A percentile compares a stretch with the other conserved stretches of the same genome.
phyloP scores from a whole-genome alignment of 2,113 vertebrate species.

The Odocoileus virginianus region DNA sequence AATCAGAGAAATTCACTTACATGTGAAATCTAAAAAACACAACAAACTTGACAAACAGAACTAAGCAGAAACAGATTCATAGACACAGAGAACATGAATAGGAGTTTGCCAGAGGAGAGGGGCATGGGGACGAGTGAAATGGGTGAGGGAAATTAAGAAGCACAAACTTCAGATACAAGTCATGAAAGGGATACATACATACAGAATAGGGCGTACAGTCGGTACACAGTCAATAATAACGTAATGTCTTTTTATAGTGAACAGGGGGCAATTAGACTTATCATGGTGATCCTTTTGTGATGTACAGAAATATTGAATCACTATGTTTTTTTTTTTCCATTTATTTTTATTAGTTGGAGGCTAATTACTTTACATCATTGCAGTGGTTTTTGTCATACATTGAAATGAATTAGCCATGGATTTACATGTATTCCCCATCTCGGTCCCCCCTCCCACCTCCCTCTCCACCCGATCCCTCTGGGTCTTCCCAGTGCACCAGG shows the following conservation, averaged over 20 bases:
- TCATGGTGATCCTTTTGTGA: not conserved
- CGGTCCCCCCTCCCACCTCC: no score
- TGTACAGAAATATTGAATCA: not conserved
- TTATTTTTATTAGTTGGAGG: no score
- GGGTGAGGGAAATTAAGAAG: not conserved
- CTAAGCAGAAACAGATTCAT: not conserved
- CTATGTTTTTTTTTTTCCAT: not conserved
- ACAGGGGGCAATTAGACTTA: not conserved
- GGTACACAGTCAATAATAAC: not conserved
- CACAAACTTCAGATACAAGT: not conserved
- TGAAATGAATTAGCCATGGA: no score
- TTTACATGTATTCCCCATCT: no score
- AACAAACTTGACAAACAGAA: not conserved
- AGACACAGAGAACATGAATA: not conserved
- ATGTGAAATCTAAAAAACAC: not conserved
- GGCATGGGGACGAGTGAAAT: not conserved
- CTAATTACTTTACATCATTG: no score
- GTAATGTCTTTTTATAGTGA: not conserved
- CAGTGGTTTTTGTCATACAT: no score
- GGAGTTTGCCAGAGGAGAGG: not conserved
- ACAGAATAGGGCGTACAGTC: not conserved
- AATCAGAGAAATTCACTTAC: not conserved
- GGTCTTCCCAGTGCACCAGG: no score
- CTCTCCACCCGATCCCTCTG: no score
- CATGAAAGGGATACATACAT: not conserved